These are phyloP conservation scores for Piscicola geometra DNA, from an alignment of 2,888 invertebrate species.

Conservation along the genomic window DNA sequence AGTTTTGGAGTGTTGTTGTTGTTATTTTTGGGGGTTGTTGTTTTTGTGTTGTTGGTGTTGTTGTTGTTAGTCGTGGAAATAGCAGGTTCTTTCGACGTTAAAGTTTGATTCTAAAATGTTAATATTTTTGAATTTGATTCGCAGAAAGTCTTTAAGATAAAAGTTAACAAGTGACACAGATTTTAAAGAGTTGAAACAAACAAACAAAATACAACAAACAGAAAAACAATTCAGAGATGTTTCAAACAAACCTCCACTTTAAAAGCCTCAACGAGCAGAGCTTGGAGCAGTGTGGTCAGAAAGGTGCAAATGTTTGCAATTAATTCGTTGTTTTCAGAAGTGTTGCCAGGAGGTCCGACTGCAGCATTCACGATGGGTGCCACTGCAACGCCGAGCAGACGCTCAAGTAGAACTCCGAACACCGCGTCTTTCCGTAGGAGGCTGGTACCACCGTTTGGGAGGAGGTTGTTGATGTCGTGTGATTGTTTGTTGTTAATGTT, in stretches of 20 bases:
- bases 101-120: too few relatives aligned
- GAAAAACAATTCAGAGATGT: too few relatives aligned
- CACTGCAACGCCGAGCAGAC: constrained; percentile 74
- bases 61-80: not conserved
- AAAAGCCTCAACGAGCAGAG: constrained; percentile 73
- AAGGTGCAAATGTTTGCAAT: constrained; percentile 59
- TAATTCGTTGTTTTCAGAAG: constrained; percentile 57
- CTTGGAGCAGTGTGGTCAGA: constrained; percentile 78
- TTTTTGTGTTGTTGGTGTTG: not conserved
- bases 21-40: not conserved
- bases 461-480: too few relatives aligned
- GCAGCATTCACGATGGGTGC: constrained; percentile 64
- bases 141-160: too few relatives aligned
- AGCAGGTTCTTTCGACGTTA: too few relatives aligned
- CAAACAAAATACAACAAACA: too few relatives aligned
- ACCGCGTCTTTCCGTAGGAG: constrained; percentile 46
- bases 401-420: constrained; percentile 76
- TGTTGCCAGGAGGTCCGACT: constrained; percentile 39
- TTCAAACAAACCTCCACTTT: too few relatives aligned
- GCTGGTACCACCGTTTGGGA: too few relatives aligned
- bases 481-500: too few relatives aligned
- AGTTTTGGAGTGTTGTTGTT: constrained; percentile 63
- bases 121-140: too few relatives aligned
- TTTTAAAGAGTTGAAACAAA: too few relatives aligned
- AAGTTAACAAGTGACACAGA: too few relatives aligned